Conservation (phyloP, 2,113 vertebrate species). For the Ailuropoda melanoleuca region DNA sequence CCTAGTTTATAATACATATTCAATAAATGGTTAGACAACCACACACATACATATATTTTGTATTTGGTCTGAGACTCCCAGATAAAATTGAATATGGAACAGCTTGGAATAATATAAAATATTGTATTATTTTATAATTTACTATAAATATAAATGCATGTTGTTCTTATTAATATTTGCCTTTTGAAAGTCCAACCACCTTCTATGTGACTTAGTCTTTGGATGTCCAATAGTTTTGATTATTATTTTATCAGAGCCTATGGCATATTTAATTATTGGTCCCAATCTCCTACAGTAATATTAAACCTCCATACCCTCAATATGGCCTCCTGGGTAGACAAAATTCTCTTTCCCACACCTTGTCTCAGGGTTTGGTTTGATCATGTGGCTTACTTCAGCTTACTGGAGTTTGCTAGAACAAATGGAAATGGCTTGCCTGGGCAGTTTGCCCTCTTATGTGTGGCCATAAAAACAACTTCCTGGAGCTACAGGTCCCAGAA, state of each 20-base stretch:
- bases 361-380: neutral
- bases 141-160: neutral
- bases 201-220: neutral
- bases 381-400: neutral
- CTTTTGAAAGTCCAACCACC: neutral
- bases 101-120: slow-evolving; percentile 18
- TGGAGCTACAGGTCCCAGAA: neutral
- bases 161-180: neutral
- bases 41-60: neutral
- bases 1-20: neutral
- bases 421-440: neutral
- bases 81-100: neutral
- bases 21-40: neutral
- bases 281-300: neutral
- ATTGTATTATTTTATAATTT: neutral
- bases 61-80: neutral
- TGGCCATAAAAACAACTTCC: neutral
- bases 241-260: neutral
- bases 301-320: neutral
- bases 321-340: neutral
- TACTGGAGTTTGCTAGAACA: neutral
- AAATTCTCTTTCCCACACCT: neutral
- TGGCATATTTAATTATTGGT: neutral
- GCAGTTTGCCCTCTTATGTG: neutral
- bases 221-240: neutral